Base-by-base conservation (phyloP, 2,797 vertebrate species). In the Siniperca scherzeri region DNA sequence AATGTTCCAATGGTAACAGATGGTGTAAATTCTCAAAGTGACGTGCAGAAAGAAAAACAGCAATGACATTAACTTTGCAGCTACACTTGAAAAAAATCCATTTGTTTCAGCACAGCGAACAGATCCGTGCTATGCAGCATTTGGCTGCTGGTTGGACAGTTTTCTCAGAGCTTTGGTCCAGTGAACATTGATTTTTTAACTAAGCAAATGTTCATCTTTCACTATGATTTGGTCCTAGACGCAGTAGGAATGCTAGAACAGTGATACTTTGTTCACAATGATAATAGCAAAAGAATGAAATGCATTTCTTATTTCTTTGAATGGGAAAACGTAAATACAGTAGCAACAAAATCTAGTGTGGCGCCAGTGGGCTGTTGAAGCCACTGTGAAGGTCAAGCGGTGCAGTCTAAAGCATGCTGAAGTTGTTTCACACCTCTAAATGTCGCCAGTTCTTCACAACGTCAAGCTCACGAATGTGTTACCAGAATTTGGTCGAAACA, bases 161-260 rank as follows among this genome's bases (percentile, higher is more conserved):
- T 78, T 78, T 64, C 36, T 22, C 73, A 52, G 21, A 44, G 44
- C 30, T 78, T 38, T 67, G 22, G 76, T 44, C 50, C 22, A 27
- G 22, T 62, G 25, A 71, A 69, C 38, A 73, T 71, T 30, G 67
- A 86, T 84, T 79, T 21, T 55, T 74, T 0, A 52, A 73, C 55
- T 66, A 53, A 60, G 67, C 17, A 40, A 14, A 44, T 14, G 9
- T 21, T 52, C 14, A 67, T 56, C 61, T 77, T 62, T 76, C 38
- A 56, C 52, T 56, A 42, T 57, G 25, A 70, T 36, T 71, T 42
- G 42, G 16, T 69, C 25, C 14, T 8, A 27, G 17, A 52, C 72
- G 38, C 7, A 50, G 40, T 5, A 52, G 13, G 12, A 61, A 16
- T 3, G 38, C 7, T 6, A 17, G 42, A 0, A 33, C 25, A 44